These are phyloP conservation scores for Xiphorhynchus elegans DNA, from an alignment of 2,113 vertebrate species.

Conservation along the genomic window DNA sequence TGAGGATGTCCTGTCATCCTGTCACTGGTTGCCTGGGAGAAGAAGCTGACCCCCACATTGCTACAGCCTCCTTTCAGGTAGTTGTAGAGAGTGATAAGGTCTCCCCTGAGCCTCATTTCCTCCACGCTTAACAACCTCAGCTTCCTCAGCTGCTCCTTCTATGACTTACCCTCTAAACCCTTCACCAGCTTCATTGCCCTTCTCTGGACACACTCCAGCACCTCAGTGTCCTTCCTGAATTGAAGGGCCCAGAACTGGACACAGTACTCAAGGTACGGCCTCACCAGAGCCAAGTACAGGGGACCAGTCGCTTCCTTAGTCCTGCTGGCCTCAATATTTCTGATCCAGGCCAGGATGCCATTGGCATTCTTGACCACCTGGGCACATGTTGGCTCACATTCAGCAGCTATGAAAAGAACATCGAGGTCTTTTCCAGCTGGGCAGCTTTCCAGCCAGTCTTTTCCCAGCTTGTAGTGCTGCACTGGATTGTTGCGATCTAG, in stretches of 20 bases:
- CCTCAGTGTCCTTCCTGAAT: background rate
- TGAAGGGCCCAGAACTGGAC: background rate
- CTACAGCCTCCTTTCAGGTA: background rate
- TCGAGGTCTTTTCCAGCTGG: rapidly evolving
- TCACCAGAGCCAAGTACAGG: rapidly evolving
- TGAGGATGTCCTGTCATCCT: background rate
- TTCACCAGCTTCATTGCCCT: background rate
- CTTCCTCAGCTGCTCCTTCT: background rate
- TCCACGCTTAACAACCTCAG: background rate
- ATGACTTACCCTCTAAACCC: background rate
- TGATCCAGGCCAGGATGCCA: background rate
- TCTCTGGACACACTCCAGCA: background rate
- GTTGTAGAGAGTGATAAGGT: background rate
- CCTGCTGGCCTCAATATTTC: background rate
- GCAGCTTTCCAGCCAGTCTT: background rate
- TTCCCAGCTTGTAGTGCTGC: too few species aligned
- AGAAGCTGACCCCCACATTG: background rate
- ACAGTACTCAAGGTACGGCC: background rate
- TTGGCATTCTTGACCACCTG: background rate
- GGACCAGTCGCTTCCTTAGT: background rate
- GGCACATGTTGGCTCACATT: background rate
- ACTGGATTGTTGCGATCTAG: too few species aligned
- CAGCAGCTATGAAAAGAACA: background rate
- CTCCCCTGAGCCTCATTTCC: background rate
- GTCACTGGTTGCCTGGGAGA: background rate